Percentiles rank a stretch among this genome's conserved stretches.
Conservation (phyloP, 1,140 invertebrate species). For the Aphidius ervi region DNA sequence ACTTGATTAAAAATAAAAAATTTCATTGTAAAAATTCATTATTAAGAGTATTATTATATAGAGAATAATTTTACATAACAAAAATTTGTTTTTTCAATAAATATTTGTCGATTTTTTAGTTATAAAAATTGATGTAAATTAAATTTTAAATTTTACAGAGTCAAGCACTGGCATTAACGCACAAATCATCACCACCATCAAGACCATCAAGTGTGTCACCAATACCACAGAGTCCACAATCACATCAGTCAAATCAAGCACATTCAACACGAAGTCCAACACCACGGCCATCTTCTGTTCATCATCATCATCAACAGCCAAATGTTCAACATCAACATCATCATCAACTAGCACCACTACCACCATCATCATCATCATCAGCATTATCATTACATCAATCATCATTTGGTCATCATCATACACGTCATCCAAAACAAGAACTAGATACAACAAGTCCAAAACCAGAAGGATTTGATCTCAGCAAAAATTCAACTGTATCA, state of each 20-base stretch:
- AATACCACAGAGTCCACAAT: conserved; percentile 47
- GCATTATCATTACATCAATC: conserved; percentile 40
- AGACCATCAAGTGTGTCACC: conserved; percentile 50
- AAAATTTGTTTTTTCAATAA: too few species aligned
- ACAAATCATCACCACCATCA: conserved; percentile 55
- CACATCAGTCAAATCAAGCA: conserved; percentile 38
- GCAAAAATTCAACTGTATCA: conserved; percentile 54
- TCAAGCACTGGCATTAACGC: conserved; percentile 60
- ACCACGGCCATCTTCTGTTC: conserved; percentile 39
- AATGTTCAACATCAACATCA: conserved; percentile 23
- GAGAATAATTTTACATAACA: too few species aligned
- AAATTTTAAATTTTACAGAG: conserved; percentile 50
- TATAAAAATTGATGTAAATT: background rate
- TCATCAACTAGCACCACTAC: conserved; percentile 11
- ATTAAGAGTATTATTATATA: too few species aligned
- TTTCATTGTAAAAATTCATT: too few species aligned
- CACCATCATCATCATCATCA: conserved; percentile 5
- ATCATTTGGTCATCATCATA: conserved; percentile 45
- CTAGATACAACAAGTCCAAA: conserved; percentile 54
- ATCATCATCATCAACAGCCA: conserved; percentile 43
- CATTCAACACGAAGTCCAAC: conserved; percentile 32
- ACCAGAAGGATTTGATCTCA: conserved; percentile 62
- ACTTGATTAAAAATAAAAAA: too few species aligned
- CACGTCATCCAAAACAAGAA: conserved; percentile 50
- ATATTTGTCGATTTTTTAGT: too few species aligned